phyloP scores from a whole-genome alignment of 2,113 vertebrate genomes.

The Percina caprodes region DNA sequence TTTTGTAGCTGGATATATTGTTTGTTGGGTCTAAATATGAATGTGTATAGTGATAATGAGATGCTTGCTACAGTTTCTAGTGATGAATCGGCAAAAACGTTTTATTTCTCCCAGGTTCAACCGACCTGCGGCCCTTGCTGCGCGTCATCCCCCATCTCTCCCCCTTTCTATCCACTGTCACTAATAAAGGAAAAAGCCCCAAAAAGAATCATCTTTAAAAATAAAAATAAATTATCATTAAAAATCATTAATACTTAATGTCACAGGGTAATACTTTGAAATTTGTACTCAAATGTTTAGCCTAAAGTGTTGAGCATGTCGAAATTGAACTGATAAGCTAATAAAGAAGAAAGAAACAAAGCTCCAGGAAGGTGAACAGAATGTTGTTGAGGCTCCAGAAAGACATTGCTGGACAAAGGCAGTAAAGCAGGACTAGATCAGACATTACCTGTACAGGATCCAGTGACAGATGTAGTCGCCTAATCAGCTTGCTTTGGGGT shows the following conservation, averaged over 20 bases:
- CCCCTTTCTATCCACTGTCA: too few relatives aligned
- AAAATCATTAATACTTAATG: constrained; percentile 5
- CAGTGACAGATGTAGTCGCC: constrained; percentile 54
- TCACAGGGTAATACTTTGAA: background rate
- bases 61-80: too few relatives aligned
- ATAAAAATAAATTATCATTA: too few relatives aligned
- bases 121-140: too few relatives aligned
- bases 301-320: background rate
- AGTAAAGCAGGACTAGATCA: constrained; percentile 53
- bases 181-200: too few relatives aligned
- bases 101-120: too few relatives aligned
- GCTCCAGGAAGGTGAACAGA: constrained; percentile 5
- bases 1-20: too few relatives aligned
- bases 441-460: constrained; percentile 38
- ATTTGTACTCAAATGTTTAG: background rate
- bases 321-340: background rate
- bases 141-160: too few relatives aligned
- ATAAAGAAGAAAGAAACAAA: background rate
- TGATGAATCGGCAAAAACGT: too few relatives aligned
- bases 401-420: background rate
- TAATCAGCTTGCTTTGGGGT: constrained; percentile 36
- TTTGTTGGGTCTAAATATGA: too few relatives aligned
- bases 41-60: too few relatives aligned
- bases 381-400: constrained; percentile 1
- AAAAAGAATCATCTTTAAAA: too few relatives aligned